Evolutionary conservation across 2,888 invertebrate species (phyloP), one percentile per base, ranked within the genome.

Genomic region (Caenorhabditis angaria): DNA sequence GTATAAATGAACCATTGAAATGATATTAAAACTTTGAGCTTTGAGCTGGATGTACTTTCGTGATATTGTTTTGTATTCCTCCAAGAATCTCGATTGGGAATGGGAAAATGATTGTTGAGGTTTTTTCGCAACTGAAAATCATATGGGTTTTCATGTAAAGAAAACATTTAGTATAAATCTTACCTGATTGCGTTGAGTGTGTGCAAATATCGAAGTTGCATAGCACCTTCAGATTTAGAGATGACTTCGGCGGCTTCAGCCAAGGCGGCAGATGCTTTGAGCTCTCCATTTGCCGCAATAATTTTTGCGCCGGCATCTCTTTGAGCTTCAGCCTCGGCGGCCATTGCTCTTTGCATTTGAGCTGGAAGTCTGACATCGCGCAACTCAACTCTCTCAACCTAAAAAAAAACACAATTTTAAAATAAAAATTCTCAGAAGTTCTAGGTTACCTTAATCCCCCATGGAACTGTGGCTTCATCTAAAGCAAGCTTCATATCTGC

Each of bases 191-290:
- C 94, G 90, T 94, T 95, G 87, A 97, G 90, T 0, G 96, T 96
- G 93, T 97, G 92, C 53, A 94, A 90, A 88, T 96, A 97, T 72
- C 96, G 92, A 27, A 97, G 91, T 88, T 97, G 95, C 35, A 97
- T 90, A 10, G 97, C 96, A 4, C 95, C 94, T 10, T 96, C 95
- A 59, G 94, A 94, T 87, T 94, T 94, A 0, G 77, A 66, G 85
- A 97, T 95, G 58, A 97, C 93, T 88, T 95, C 94, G 8, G 95
- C 95, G n/a, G 96, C 97, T 87, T 96, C 96, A 64, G 95, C 92
- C 41, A 97, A 90, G 0, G 96, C 95, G 28, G 94, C 90, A 20
- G 95, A 94, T 1, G 97, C 96, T 70, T 80, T 81, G 61, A 80
- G 73, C 88, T 97, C 97, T 32, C 97, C 97, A 88, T 97, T 95